Conservation (phyloP, 2,113 vertebrate genomes). For the Gobius niger region DNA sequence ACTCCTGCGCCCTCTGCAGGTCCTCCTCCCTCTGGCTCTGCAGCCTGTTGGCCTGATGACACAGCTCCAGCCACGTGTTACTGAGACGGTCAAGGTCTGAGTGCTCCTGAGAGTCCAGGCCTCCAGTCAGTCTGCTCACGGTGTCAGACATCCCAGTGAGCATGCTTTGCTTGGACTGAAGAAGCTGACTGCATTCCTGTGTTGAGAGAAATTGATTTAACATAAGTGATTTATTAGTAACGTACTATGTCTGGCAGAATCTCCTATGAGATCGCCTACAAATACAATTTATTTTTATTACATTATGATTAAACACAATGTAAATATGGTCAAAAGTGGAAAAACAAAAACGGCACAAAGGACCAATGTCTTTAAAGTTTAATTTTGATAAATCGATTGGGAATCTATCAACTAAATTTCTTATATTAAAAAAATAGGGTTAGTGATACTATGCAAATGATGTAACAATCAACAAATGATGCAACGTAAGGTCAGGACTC, state of each 20-base stretch:
- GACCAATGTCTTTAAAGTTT: too few relatives aligned
- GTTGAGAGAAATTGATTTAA: conserved; percentile 14
- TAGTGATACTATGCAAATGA: not conserved
- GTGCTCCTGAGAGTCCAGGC: conserved; percentile 88
- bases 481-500: not conserved
- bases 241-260: too few relatives aligned
- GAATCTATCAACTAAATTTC: too few relatives aligned
- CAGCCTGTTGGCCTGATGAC: conserved; percentile 82
- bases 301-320: too few relatives aligned
- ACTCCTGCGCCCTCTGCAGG: conserved; percentile 84
- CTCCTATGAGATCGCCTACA: too few relatives aligned
- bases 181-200: conserved; percentile 88
- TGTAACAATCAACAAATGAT: not conserved
- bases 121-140: conserved; percentile 82
- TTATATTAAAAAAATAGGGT: not conserved
- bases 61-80: conserved; percentile 89
- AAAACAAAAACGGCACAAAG: too few relatives aligned
- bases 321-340: too few relatives aligned
- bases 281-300: too few relatives aligned
- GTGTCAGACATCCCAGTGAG: conserved; percentile 85
- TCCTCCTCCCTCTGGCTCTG: conserved; percentile 87
- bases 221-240: too few relatives aligned
- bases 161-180: conserved; percentile 83
- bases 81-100: conserved; percentile 84
- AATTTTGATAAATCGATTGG: too few relatives aligned